phyloP scores from a whole-genome alignment of 2,888 invertebrate species.

The Therioaphis trifolii region DNA sequence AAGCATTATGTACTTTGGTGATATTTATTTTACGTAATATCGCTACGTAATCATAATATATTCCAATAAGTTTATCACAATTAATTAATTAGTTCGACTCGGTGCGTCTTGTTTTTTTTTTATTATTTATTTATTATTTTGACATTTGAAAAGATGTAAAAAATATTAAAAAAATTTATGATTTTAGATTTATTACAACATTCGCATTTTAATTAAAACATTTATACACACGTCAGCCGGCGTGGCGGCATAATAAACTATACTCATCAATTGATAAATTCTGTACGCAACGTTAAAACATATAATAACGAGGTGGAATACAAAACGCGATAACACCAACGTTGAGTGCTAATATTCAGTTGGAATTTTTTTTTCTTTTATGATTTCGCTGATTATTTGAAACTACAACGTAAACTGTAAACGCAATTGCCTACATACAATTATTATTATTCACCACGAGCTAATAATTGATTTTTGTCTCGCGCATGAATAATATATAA shows the following conservation, averaged over 20 bases:
- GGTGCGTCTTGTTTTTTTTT: not conserved
- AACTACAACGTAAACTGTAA: no score
- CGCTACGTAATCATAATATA: not conserved
- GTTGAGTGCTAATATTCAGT: slow-evolving; percentile 26
- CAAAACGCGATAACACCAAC: not conserved
- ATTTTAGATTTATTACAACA: slow-evolving; percentile 20
- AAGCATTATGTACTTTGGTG: not conserved
- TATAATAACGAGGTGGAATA: slow-evolving; percentile 13
- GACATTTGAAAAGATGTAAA: not conserved
- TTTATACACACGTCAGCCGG: not conserved
- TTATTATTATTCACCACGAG: no score
- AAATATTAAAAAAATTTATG: no score
- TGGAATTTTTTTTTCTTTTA: slow-evolving; percentile 3
- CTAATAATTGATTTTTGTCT: no score
- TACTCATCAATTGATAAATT: not conserved
- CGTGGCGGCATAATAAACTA: not conserved
- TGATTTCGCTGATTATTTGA: slow-evolving; percentile 9
- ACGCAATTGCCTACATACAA: no score
- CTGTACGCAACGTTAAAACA: slow-evolving; percentile 2
- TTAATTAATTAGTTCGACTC: slow-evolving; percentile 6
- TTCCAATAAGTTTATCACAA: not conserved
- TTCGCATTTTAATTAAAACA: not conserved
- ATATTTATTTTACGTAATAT: not conserved
- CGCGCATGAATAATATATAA: no score
- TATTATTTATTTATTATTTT: not conserved